Base-by-base conservation (phyloP, 2,888 invertebrate species). In the Tuberolachnus salignus region DNA sequence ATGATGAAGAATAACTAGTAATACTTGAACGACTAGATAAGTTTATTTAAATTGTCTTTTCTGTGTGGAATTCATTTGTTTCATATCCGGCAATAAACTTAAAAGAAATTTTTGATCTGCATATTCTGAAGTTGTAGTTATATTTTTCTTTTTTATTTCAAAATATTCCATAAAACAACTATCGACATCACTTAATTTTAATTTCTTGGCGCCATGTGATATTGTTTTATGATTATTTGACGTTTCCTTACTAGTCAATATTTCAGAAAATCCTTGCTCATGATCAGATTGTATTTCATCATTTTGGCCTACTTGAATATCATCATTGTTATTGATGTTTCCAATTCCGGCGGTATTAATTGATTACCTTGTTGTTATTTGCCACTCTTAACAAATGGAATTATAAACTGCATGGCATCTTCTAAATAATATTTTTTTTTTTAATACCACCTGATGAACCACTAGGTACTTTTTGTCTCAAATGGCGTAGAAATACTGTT, bases 361-460 rank as follows among this genome's bases (percentile, higher is more conserved):
- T 23, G 13, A 57, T 57, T 57, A 6, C 16, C 57, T 57, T 26
- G 57, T 26, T 26, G 23, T 57, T 57, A 8, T 14, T 57, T 57
- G 8, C 57, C 57, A 57, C 23, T 57, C 14, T 57, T 57, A 57
- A 57, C 16, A 57, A 57, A 57, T 57, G 26, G 14, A 14, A 26
- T 57, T 57, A 57, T 23, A 57, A 57, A 57, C 13, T 57, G 14
- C 57, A 57, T 57, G 6, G 3, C 13, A 59, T 61, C 72, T 51
- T 80, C 71, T 66, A 71, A 16, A 49, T 49, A 49, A 61, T 34
- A 23, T 59, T 67, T 57, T 74, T 74, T 64, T 64, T 64, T 57
- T 57, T 57, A 23, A 13, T 11, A 13, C 57, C 23, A 4, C 57
- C 57, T 3, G 57, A 57, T 57, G 57, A 23, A 13, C 57, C 57